Base-by-base conservation (phyloP, 1,140 invertebrate species). In the Hycleus phaleratus region DNA sequence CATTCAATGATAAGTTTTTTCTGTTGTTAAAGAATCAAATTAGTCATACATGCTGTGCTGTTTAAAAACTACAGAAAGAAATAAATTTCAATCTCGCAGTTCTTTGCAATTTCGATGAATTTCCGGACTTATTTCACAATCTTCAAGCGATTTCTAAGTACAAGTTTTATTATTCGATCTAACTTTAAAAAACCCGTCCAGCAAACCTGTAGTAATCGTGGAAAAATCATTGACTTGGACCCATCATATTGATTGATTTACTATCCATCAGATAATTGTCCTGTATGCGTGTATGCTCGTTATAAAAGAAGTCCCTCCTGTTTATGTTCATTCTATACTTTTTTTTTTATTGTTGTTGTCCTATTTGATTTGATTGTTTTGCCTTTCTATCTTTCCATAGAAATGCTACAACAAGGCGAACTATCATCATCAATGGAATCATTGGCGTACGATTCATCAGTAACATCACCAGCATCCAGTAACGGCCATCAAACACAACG, bases 381-480 rank as follows among this genome's bases (percentile, higher is more conserved):
- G n/a, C 12, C 4, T 32, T 32, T 32, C 7, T 32, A 2, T 5
- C 26, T 54, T 61, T 55, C 67, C 77, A 12, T 75, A 88, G 86
- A 88, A 71, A 78, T 88, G 58, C 75, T 88, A 11, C 85, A 88
- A 65, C 82, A 84, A 12, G 82, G 81, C 11, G 86, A 88, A 58
- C 68, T 88, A 25, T 86, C 84, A 0, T 87, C 86, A 0, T 88
- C 86, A 10, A 86, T 90, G 84, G 87, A 90, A 66, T 86, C 85
- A 0, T 71, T 88, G 24, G 79, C 83, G 0, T 87, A 88, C 68
- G 85, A 87, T 63, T 84, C 84, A 6, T 86, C 85, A 6, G 82
- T 85, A 24, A 82, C 84, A 2, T 88, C 86, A 0, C 86, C 86
- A 0, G 83, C 83, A 0, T 83, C 81, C 50, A 78, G 79, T 10